Conservation (phyloP, 2,888 invertebrate species). For the Diogma glabrata region DNA sequence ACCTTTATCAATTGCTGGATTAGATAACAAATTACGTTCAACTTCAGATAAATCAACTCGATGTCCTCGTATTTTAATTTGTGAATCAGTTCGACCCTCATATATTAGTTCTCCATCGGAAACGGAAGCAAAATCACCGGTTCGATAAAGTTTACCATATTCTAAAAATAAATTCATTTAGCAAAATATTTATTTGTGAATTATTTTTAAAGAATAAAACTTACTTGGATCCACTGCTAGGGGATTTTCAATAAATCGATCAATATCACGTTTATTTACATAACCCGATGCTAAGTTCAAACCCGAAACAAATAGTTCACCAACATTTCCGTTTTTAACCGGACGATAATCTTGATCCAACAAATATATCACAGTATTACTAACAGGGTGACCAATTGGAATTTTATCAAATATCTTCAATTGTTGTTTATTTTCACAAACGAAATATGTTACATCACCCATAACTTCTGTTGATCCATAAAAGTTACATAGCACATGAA, state of each 20-base stretch:
- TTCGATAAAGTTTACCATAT: constrained; percentile 62
- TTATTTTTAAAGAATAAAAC: constrained; percentile 16
- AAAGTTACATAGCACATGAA: constrained; percentile 66
- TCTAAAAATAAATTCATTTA: constrained; percentile 37
- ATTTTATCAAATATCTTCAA: constrained; percentile 53
- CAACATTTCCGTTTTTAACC: constrained; percentile 59
- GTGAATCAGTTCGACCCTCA: constrained; percentile 77
- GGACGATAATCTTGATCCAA: constrained; percentile 62
- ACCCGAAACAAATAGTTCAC: constrained; percentile 75
- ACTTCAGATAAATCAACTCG: constrained; percentile 77
- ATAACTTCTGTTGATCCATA: constrained; percentile 88
- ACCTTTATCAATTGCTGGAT: constrained; percentile 59
- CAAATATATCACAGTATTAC: constrained; percentile 71
- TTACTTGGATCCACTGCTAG: constrained; percentile 52
- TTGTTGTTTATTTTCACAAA: constrained; percentile 48
- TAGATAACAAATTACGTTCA: constrained; percentile 54
- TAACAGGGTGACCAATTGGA: constrained; percentile 69
- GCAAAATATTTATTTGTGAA: constrained; percentile 11
- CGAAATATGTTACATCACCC: constrained; percentile 77
- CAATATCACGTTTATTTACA: constrained; percentile 59
- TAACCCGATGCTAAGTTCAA: constrained; percentile 70
- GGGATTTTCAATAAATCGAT: constrained; percentile 65
- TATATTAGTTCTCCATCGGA: constrained; percentile 57
- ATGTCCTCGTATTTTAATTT: constrained; percentile 77
- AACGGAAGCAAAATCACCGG: constrained; percentile 72